Percentiles rank a stretch among this genome's conserved stretches.
phyloP scores from a whole-genome alignment of 2,888 invertebrate species.

The Phragmatobia fuliginosa region DNA sequence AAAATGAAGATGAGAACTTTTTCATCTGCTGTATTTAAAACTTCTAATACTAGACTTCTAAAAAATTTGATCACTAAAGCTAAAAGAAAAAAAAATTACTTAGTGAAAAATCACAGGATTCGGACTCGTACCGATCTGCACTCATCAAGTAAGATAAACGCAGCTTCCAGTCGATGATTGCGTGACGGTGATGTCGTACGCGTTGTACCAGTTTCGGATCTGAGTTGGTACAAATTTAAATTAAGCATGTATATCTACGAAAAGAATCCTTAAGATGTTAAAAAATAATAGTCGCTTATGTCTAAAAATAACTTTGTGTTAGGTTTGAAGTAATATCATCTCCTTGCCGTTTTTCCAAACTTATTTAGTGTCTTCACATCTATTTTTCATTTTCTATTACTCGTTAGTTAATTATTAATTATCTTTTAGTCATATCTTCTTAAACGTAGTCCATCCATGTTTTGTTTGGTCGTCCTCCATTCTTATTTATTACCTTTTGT shows the following conservation, averaged over 20 bases:
- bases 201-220: conserved; percentile 56
- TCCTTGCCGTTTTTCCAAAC: no score
- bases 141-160: conserved; percentile 91
- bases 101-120: conserved; percentile 91
- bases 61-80: not conserved
- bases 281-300: not conserved
- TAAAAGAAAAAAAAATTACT: conserved; percentile 76
- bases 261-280: not conserved
- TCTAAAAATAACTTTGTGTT: no score
- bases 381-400: no score
- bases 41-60: not conserved
- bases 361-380: no score
- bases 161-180: conserved; percentile 93
- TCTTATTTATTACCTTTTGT: no score
- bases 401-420: no score
- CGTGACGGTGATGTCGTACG: conserved; percentile 89
- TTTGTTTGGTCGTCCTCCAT: no score
- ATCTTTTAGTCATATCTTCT: no score
- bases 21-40: not conserved
- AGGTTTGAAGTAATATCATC: no score
- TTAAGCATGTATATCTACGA: not conserved
- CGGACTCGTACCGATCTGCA: conserved; percentile 88
- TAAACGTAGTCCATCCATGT: no score
- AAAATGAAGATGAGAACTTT: no score
- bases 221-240: not conserved